Evolutionary conservation across 2,113 vertebrate genomes (phyloP).

Genomic region (Muntiacus reevesi): DNA sequence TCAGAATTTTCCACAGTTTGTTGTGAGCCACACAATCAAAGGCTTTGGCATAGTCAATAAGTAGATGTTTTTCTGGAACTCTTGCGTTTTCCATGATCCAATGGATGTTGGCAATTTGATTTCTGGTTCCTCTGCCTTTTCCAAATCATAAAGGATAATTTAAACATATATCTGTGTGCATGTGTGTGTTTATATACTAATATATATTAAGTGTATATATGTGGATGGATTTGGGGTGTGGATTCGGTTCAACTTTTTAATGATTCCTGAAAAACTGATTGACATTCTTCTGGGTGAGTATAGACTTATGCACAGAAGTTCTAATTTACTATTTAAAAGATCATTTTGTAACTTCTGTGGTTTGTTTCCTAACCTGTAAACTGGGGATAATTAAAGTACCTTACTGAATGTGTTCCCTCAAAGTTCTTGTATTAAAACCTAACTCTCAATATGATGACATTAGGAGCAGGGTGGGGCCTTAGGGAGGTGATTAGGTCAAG

Average conservation of each 20-base stretch:
- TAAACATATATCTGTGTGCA: not conserved
- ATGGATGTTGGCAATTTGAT: not conserved
- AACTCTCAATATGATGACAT: not conserved
- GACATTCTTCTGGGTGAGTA: not conserved
- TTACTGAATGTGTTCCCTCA: not conserved
- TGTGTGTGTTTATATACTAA: not conserved
- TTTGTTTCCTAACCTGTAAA: not conserved
- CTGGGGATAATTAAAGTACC: not conserved
- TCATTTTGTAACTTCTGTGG: not conserved
- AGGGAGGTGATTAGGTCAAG: not conserved
- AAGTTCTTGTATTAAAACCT: not conserved
- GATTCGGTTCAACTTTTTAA: not conserved
- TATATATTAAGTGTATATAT: not conserved
- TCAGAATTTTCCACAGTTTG: not conserved
- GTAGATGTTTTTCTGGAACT: not conserved
- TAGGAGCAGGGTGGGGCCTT: not conserved
- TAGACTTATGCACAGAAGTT: not conserved
- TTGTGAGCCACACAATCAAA: not conserved
- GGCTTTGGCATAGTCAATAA: not conserved
- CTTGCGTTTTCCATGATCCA: not conserved
- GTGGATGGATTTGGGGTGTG: not conserved
- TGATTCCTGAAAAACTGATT: not conserved
- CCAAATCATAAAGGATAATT: not conserved
- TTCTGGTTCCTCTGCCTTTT: not conserved
- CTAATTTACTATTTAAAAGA: not conserved